Percentiles rank a stretch among this genome's conserved stretches.
phyloP scores from a whole-genome alignment of 2,797 vertebrate species.

The Sebastes matsubarae region DNA sequence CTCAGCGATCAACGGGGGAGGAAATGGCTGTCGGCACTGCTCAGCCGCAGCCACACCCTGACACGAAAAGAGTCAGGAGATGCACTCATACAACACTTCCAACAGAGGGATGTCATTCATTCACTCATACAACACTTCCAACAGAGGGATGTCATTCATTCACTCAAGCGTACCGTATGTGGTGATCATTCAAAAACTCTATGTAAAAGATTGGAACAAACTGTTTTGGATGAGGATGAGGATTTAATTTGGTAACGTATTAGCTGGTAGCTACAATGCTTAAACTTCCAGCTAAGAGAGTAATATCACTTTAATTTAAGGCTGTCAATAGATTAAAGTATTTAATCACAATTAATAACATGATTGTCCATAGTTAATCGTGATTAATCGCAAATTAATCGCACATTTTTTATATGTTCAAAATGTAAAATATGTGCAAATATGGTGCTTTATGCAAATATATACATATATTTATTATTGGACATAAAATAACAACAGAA shows the following conservation, averaged over 20 bases:
- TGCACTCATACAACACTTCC: background rate
- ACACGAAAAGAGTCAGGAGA: slow-evolving; percentile 12
- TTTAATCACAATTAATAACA: rapidly evolving
- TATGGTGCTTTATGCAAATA: too few species aligned
- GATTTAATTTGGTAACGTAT: background rate
- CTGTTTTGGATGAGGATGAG: background rate
- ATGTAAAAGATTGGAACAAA: background rate
- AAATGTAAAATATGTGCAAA: too few species aligned
- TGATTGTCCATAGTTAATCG: rapidly evolving
- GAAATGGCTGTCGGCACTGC: slow-evolving; percentile 17
- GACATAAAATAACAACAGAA: too few species aligned
- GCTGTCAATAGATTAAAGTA: too few species aligned
- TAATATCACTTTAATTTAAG: too few species aligned
- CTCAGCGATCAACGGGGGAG: background rate
- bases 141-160: background rate
- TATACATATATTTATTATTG: too few species aligned
- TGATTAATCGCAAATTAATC: too few species aligned
- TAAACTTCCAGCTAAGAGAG: too few species aligned
- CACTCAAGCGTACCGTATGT: background rate
- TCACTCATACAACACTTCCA: background rate
- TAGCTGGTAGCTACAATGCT: too few species aligned
- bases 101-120: background rate
- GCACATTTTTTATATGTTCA: too few species aligned
- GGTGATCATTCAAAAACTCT: background rate
- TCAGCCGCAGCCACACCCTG: slow-evolving; percentile 1